Evolutionary conservation across 1,140 invertebrate species (phyloP).

Genomic region (Conopomorpha cramerella): DNA sequence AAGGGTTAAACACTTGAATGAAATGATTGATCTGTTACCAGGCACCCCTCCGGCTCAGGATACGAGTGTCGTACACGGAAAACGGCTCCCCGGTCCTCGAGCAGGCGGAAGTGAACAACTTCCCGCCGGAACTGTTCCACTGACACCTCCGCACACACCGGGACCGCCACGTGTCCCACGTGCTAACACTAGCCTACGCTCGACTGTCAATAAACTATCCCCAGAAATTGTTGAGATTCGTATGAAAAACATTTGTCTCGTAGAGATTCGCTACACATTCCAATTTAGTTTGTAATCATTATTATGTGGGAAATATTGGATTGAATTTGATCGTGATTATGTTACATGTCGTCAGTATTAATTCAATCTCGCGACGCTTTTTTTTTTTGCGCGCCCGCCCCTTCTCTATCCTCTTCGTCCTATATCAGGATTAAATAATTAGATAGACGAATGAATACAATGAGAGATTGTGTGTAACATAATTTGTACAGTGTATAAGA

Average conservation of each 20-base stretch:
- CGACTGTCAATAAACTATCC: not conserved
- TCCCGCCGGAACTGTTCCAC: slow-evolving; percentile 71
- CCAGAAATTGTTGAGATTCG: too few species aligned
- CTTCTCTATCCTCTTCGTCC: too few species aligned
- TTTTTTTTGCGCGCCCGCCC: too few species aligned
- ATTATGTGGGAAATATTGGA: not conserved
- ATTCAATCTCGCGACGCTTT: slow-evolving; percentile 3
- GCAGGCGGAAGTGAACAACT: slow-evolving; percentile 89
- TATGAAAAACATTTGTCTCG: too few species aligned
- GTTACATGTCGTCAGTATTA: slow-evolving; percentile 1
- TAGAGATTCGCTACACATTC: slow-evolving; percentile 13
- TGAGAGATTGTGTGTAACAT: too few species aligned
- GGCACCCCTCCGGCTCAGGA: slow-evolving; percentile 83
- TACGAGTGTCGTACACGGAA: slow-evolving; percentile 85
- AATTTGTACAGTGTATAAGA: too few species aligned
- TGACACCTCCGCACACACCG: slow-evolving; percentile 53
- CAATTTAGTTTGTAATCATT: slow-evolving; percentile 4
- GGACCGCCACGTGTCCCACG: not conserved
- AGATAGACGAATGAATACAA: too few species aligned
- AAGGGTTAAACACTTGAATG: too few species aligned
- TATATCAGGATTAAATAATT: too few species aligned
- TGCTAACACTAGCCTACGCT: not conserved
- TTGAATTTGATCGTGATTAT: not conserved
- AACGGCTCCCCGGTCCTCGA: slow-evolving; percentile 80
- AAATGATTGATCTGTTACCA: slow-evolving; percentile 58